Percentiles rank a stretch among this genome's conserved stretches.
Evolutionary conservation across 2,888 invertebrate species (phyloP).

Genomic region (Plagodis dolabraria): DNA sequence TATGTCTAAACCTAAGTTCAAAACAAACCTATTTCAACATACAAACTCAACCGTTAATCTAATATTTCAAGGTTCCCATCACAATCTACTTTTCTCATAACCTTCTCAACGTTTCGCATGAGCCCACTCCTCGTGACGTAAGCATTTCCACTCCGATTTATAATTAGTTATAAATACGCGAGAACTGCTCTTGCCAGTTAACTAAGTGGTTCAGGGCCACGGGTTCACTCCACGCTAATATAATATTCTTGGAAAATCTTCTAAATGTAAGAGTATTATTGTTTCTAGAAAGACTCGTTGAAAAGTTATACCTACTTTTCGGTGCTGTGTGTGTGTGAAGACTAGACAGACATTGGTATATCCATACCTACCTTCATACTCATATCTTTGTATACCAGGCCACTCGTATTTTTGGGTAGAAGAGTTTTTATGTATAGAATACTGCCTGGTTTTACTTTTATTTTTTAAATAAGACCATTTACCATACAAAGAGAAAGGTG

Average conservation of each 20-base stretch:
- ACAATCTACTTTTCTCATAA: constrained; percentile 32
- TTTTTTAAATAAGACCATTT: too few relatives aligned
- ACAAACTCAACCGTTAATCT: not conserved
- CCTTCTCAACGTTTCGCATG: constrained; percentile 47
- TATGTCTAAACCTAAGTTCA: too few relatives aligned
- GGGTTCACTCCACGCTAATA: constrained; percentile 52
- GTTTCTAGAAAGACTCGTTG: constrained; percentile 42
- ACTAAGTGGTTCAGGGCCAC: constrained; percentile 75
- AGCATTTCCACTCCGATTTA: constrained; percentile 46
- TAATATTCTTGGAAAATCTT: constrained; percentile 59
- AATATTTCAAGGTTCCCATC: constrained; percentile 17
- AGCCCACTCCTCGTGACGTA: constrained; percentile 42
- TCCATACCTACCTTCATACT: too few relatives aligned
- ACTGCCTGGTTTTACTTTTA: too few relatives aligned
- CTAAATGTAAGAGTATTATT: constrained; percentile 31
- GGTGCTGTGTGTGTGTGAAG: constrained; percentile 12
- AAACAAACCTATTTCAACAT: too few relatives aligned
- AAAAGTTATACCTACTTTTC: constrained; percentile 32
- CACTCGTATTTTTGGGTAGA: too few relatives aligned
- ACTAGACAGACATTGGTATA: not conserved
- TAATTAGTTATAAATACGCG: constrained; percentile 51
- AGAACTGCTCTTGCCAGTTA: constrained; percentile 27
- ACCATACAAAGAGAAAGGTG: too few relatives aligned
- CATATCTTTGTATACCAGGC: too few relatives aligned
- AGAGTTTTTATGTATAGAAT: too few relatives aligned